Evolutionary conservation across 2,888 invertebrate genomes (phyloP), one percentile per base, ranked within the genome.

Genomic region (Camptogramma bilineatum): DNA sequence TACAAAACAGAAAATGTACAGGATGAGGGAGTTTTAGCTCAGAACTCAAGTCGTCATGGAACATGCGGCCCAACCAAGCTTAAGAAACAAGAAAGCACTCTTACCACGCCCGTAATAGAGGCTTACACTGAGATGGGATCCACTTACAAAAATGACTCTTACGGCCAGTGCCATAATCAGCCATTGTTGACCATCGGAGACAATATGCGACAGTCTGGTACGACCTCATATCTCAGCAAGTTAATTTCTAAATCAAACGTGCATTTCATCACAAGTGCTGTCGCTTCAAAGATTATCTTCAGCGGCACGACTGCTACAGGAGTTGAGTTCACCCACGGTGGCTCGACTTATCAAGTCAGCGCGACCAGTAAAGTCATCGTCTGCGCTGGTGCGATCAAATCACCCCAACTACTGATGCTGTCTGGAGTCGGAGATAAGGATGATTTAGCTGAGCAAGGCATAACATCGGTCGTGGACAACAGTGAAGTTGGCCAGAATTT

Each of bases 401-500:
- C 77, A 4, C 79, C 86, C 0, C 73, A 81, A 53, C 44, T 86
- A 0, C 66, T 86, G 1, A 79, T 81, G 81, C 62, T 80, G 2
- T 84, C 86, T 2, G 86, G 86, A 0, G 72, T 86, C 8, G 86
- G 86, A 2, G 80, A 81, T 2, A 62, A 63, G 4, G 55, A 70
- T 9, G 73, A 77, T 2, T 71, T 86, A 2, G 57, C 69, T 2
- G 62, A 71, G 0, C 46, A 74, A 0, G 71, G 70, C 13, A 83
- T 86, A 1, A 0, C 19, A 28, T 3, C 64, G 0, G 74, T 83
- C 0, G 28, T 75, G 0, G 16, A 62, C 16, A 66, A 62, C 16
- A 18, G 54, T 39, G 50, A 66, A 5, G 71, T 71, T 7, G 71
- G 71, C 0, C 34, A 68, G 3, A 28, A 78, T 28, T 21, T 77